Evolutionary conservation across 2,888 invertebrate genomes (phyloP), one percentile per base, ranked within the genome.

Genomic region (Epistrophe eligans): DNA sequence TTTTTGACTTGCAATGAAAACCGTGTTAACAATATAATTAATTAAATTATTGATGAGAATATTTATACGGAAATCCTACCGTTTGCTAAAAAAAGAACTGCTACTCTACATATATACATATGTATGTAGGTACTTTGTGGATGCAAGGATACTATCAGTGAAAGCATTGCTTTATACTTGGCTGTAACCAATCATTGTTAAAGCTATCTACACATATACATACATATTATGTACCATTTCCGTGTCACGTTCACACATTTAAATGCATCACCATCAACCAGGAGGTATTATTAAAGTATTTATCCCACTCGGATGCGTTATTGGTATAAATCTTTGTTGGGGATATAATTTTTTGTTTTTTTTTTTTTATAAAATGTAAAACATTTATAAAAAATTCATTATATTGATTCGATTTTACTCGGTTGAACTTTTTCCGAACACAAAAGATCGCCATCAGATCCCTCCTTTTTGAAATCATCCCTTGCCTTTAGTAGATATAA

Each of bases 321-420:
- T 62, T 62, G 40, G 9, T 19, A 40, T 40, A 40, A 19, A 60
- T 62, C 40, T 62, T 8, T 62, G 40, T 62, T 62, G 62, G 19
- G 8, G 4, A 32, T 28, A 15, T 7, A n/a, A n/a, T n/a, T n/a
- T n/a, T n/a, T n/a, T n/a, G n/a, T 7, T 58, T 35, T 35, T 6
- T 60, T 60, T 58, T 58, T 58, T 19, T 4, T 19, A 13, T 11
- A 40, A 62, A 24, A 9, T 52, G n/a, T 13, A 55, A 81, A 52
- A 48, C 64, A 76, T 28, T 58, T 58, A 35, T 35, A 58, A 77
- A 57, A 84, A 84, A 80, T 84, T 84, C 80, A 84, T 80, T 84
- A 80, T 72, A 60, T 80, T 80, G 70, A 74, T 84, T 62, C 71
- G 74, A 79, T 74, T 84, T 79, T 64, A 84, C 70, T 70, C 55